These are phyloP conservation scores for Tenebrio molitor DNA, from an alignment of 1,140 invertebrate genomes.

Conservation along the genomic window DNA sequence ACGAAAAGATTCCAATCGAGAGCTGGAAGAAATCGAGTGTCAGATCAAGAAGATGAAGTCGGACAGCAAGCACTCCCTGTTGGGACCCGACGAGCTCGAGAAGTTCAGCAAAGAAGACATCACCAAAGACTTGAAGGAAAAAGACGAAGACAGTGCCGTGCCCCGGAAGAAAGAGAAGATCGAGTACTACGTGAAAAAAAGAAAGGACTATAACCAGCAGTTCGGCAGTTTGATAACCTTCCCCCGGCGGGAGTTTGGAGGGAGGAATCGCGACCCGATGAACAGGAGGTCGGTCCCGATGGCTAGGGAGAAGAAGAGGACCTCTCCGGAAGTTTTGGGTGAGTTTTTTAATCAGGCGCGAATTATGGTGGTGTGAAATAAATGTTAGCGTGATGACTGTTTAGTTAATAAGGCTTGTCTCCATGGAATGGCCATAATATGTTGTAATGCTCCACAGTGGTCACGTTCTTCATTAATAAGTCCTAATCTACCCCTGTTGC, in stretches of 20 bases:
- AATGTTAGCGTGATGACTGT: background rate
- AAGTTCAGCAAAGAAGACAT: slow-evolving; percentile 66
- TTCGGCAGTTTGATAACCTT: slow-evolving; percentile 64
- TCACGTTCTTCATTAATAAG: slow-evolving; percentile 45
- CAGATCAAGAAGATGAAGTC: slow-evolving; percentile 58
- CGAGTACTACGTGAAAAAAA: slow-evolving; percentile 65
- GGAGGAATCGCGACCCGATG: slow-evolving; percentile 56
- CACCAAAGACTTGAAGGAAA: slow-evolving; percentile 63
- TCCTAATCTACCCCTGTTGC: slow-evolving; percentile 21
- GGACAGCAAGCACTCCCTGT: slow-evolving; percentile 47
- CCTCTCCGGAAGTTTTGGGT: slow-evolving; percentile 63
- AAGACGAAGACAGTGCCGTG: slow-evolving; percentile 64
- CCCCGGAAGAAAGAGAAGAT: slow-evolving; percentile 67
- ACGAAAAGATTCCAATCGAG: slow-evolving; percentile 59
- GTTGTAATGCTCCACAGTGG: slow-evolving; percentile 49
- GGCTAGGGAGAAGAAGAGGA: slow-evolving; percentile 62
- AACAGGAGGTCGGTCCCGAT: slow-evolving; percentile 65
- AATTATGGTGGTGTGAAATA: slow-evolving; percentile 7
- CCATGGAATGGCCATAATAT: slow-evolving; percentile 41
- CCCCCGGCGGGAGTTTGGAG: slow-evolving; percentile 59
- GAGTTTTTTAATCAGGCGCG: slow-evolving; percentile 47
- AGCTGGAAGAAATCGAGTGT: slow-evolving; percentile 59
- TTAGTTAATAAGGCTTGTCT: background rate
- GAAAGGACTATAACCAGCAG: slow-evolving; percentile 63
- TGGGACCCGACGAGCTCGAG: slow-evolving; percentile 59